A percentile compares a stretch with the other conserved stretches of the same genome.
Conservation (phyloP, 2,113 vertebrate species). For the Capra hircus region DNA sequence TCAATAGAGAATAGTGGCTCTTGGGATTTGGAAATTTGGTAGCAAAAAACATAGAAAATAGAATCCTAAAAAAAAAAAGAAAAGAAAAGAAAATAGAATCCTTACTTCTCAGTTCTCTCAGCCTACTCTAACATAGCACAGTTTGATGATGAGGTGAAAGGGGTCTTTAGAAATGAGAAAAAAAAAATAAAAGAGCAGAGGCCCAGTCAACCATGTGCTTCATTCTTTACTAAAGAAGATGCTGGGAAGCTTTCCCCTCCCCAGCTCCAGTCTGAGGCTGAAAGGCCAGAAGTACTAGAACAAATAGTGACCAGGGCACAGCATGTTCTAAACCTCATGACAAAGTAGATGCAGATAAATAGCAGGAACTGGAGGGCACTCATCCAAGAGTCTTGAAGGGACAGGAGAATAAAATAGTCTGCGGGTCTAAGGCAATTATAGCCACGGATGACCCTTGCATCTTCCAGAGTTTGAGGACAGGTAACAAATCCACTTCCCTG, state of each 20-base stretch:
- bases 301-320: conserved; percentile 27
- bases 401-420: neutral
- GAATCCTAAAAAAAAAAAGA: neutral
- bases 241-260: neutral
- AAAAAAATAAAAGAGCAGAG: neutral
- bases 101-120: neutral
- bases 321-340: conserved; percentile 53
- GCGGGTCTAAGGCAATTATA: neutral
- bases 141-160: neutral
- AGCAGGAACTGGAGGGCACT: neutral
- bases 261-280: conserved; percentile 43
- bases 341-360: conserved; percentile 52
- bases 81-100: neutral
- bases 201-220: neutral
- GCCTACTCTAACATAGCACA: neutral
- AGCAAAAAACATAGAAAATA: neutral
- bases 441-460: neutral
- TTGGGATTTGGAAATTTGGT: neutral
- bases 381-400: neutral
- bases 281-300: conserved; percentile 52
- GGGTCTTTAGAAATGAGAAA: neutral
- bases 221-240: conserved; percentile 39
- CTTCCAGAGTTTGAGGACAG: neutral
- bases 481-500: neutral
- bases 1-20: neutral